Percentiles rank a stretch among this genome's conserved stretches.
Evolutionary conservation across 2,113 vertebrate genomes (phyloP).

Genomic region (Numenius arquata): DNA sequence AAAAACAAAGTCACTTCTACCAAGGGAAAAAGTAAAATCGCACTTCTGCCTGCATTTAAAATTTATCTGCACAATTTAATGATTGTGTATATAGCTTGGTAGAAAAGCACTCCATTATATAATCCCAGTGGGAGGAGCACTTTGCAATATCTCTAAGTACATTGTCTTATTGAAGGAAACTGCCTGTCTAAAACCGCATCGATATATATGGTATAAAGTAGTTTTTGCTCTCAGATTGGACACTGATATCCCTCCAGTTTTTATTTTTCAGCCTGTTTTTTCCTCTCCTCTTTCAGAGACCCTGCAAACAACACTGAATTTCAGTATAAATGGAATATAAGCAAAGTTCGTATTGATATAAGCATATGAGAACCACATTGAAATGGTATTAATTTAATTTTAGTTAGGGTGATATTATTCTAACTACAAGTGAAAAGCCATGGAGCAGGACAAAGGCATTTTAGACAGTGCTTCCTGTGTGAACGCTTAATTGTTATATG

Average conservation of each 20-base stretch:
- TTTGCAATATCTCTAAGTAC: neutral
- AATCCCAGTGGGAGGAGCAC: conserved; percentile 10
- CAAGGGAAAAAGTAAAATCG: neutral
- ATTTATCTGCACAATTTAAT: neutral
- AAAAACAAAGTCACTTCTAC: neutral
- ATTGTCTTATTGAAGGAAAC: neutral
- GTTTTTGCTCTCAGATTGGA: neutral
- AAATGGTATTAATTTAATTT: neutral
- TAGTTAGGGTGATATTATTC: neutral
- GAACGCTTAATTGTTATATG: neutral
- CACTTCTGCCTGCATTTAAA: neutral
- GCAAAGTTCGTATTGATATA: neutral
- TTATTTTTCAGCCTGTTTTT: neutral
- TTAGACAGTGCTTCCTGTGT: neutral
- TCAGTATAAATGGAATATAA: neutral
- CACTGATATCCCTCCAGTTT: neutral
- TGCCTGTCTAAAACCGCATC: neutral
- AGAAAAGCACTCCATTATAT: conserved; percentile 11
- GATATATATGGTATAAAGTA: neutral
- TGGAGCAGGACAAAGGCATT: neutral
- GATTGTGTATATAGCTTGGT: neutral
- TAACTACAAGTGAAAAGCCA: neutral
- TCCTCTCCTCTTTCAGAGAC: neutral
- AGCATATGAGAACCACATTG: neutral
- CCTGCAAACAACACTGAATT: neutral